These are phyloP conservation scores for Malacosoma neustria DNA, from an alignment of 2,888 invertebrate species.

Conservation along the genomic window DNA sequence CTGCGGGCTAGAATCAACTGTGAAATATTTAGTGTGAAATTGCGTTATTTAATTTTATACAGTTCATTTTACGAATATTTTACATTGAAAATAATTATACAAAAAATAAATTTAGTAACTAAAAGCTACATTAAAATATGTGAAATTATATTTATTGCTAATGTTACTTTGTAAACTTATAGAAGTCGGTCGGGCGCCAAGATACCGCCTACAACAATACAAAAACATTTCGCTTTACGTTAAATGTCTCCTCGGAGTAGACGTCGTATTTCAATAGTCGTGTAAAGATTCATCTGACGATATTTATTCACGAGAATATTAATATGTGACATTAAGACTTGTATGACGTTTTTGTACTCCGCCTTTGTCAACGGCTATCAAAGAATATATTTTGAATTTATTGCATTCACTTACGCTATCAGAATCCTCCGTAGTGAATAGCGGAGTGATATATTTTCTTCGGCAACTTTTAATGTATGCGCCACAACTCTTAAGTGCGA, in stretches of 20 bases:
- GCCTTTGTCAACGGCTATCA: conserved; percentile 54
- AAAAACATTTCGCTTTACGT: conserved; percentile 44
- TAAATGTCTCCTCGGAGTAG: conserved; percentile 38
- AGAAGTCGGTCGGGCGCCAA: conserved; percentile 38
- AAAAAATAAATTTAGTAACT: too few species aligned
- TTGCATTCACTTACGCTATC: conserved; percentile 32
- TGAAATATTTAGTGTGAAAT: conserved; percentile 51
- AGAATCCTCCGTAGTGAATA: conserved; percentile 29
- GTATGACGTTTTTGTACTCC: conserved; percentile 47
- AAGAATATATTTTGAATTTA: conserved; percentile 51
- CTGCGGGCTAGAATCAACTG: conserved; percentile 48
- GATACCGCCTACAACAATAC: conserved; percentile 51
- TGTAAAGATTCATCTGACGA: conserved; percentile 63
- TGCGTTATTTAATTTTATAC: conserved; percentile 40
- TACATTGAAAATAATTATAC: not conserved
- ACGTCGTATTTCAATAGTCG: conserved; percentile 65
- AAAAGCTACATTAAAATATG: too few species aligned
- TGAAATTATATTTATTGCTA: conserved; percentile 1
- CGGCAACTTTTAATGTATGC: conserved; percentile 19
- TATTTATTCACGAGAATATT: conserved; percentile 56
- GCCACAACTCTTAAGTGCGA: conserved; percentile 9
- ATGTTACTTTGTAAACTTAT: conserved; percentile 27
- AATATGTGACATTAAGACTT: conserved; percentile 58
- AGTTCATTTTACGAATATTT: not conserved
- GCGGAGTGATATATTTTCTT: conserved; percentile 39